Conservation (phyloP, 2,888 invertebrate genomes). For the Ochropacha duplaris region DNA sequence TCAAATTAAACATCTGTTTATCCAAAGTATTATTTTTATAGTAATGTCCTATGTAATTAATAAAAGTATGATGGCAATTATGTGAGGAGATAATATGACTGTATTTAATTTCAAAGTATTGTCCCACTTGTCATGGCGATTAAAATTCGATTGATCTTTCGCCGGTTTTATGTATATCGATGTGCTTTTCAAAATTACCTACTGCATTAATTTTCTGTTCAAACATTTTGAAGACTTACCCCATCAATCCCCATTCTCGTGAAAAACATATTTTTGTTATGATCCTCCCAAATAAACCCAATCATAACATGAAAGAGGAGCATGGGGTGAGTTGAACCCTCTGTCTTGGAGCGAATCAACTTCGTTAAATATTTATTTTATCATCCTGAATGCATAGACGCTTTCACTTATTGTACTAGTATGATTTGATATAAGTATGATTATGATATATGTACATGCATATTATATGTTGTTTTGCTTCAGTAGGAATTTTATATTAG, state of each 20-base stretch:
- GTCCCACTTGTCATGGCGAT: no score
- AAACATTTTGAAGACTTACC: constrained; percentile 13
- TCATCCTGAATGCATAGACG: constrained; percentile 14
- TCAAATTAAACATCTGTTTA: no score
- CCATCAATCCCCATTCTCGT: constrained; percentile 15
- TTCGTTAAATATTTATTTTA: constrained; percentile 43
- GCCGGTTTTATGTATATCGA: not conserved
- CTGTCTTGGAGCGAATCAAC: constrained; percentile 33
- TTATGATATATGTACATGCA: no score
- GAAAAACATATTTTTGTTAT: constrained; percentile 48
- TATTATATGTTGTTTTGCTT: not conserved
- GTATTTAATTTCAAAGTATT: no score
- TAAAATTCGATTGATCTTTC: no score
- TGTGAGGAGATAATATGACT: no score
- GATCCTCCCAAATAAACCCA: constrained; percentile 60
- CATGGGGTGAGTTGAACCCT: constrained; percentile 30
- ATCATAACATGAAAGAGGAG: constrained; percentile 54
- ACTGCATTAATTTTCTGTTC: constrained; percentile 9
- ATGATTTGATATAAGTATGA: not conserved
- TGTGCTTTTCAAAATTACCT: not conserved
- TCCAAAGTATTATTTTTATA: no score
- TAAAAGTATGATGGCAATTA: no score
- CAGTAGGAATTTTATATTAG: no score
- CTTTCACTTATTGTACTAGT: constrained; percentile 3
- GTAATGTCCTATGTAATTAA: no score